These are phyloP conservation scores for Rhagologus leucostigma DNA, from an alignment of 2,113 vertebrate genomes.

Conservation along the genomic window DNA sequence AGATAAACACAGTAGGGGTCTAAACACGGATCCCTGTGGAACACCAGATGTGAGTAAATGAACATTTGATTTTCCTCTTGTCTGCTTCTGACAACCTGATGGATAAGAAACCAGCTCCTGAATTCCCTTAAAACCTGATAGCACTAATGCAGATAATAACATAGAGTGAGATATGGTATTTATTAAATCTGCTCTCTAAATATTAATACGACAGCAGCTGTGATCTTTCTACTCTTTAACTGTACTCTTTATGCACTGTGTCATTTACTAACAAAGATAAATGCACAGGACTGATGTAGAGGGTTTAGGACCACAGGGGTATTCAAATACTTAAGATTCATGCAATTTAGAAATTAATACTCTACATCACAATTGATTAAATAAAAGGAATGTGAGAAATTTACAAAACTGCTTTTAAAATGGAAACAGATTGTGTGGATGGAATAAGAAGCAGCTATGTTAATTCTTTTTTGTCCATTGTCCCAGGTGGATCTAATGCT, in stretches of 20 bases:
- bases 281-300: constrained; percentile 35
- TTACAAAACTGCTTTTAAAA: constrained; percentile 56
- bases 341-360: constrained; percentile 62
- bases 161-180: constrained; percentile 65
- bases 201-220: constrained; percentile 76
- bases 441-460: constrained; percentile 39
- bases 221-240: constrained; percentile 58
- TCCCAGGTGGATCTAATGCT: constrained; percentile 37
- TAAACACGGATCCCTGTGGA: constrained; percentile 73
- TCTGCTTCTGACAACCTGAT: constrained; percentile 78
- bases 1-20: constrained; percentile 76
- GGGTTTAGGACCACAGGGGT: constrained; percentile 40
- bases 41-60: constrained; percentile 75
- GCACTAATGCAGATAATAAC: constrained; percentile 64
- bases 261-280: constrained; percentile 72
- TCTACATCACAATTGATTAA: constrained; percentile 61
- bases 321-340: constrained; percentile 49
- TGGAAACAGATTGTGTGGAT: constrained; percentile 36
- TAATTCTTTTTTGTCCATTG: constrained; percentile 49
- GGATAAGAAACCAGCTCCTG: constrained; percentile 74
- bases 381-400: constrained; percentile 44
- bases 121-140: constrained; percentile 76
- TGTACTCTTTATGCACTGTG: constrained; percentile 63
- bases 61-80: constrained; percentile 75
- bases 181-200: constrained; percentile 77